phyloP scores from a whole-genome alignment of 2,888 invertebrate species.

The Megamerina dolium region DNA sequence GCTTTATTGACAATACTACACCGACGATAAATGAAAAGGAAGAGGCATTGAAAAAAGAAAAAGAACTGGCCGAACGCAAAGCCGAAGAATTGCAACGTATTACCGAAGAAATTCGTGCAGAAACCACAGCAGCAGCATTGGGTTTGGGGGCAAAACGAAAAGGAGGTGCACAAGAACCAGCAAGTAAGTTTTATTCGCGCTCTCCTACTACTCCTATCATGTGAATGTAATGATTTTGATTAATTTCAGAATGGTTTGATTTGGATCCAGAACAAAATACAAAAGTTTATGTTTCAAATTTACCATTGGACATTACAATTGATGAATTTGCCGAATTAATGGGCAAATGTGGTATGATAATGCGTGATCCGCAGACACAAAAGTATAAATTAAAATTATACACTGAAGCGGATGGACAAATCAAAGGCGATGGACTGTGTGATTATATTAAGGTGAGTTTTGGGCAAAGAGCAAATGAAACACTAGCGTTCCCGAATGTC shows the following conservation, averaged over 20 bases:
- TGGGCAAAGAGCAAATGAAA: too few relatives aligned
- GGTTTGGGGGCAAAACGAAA: constrained; percentile 49
- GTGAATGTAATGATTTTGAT: not conserved
- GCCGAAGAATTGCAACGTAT: constrained; percentile 32
- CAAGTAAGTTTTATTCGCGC: constrained; percentile 34
- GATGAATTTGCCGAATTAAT: constrained; percentile 88
- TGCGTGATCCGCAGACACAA: constrained; percentile 73
- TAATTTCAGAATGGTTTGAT: constrained; percentile 79
- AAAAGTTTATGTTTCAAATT: constrained; percentile 91
- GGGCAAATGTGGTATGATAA: constrained; percentile 93
- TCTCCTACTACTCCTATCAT: not conserved
- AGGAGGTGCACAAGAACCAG: constrained; percentile 52
- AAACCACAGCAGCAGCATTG: constrained; percentile 12
- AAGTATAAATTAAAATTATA: constrained; percentile 91
- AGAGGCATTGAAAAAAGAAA: constrained; percentile 26
- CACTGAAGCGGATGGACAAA: constrained; percentile 67
- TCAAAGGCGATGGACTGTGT: constrained; percentile 95
- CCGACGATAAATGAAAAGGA: constrained; percentile 28
- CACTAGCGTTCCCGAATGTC: too few relatives aligned
- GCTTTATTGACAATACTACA: constrained; percentile 63
- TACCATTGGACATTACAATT: constrained; percentile 82
- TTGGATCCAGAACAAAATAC: constrained; percentile 81
- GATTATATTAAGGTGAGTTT: constrained; percentile 82
- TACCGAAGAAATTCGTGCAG: constrained; percentile 33
- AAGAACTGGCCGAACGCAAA: constrained; percentile 25